Evolutionary conservation across 2,113 vertebrate genomes (phyloP).

Genomic region (Channa maculata): DNA sequence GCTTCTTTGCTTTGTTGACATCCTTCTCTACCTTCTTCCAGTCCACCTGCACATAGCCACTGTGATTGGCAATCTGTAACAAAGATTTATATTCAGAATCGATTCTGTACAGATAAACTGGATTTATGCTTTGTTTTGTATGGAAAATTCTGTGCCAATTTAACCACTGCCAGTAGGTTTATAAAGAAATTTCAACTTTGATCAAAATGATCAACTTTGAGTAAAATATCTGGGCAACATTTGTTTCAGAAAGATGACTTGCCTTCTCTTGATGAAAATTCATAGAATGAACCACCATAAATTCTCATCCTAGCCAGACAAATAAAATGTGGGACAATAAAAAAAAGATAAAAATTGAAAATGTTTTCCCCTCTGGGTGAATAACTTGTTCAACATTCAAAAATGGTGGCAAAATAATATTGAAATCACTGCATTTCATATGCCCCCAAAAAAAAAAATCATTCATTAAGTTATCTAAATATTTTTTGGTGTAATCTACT

Average conservation of each 20-base stretch:
- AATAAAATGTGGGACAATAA: neutral
- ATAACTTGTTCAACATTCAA: too few relatives aligned
- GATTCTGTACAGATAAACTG: neutral
- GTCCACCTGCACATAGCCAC: slow-evolving; percentile 96
- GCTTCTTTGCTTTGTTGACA: slow-evolving; percentile 97
- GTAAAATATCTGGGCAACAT: neutral
- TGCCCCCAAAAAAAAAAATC: too few relatives aligned
- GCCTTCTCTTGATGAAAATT: neutral
- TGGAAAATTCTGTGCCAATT: too few relatives aligned
- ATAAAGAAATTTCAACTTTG: too few relatives aligned
- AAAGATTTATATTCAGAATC: neutral
- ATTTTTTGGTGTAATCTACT: neutral
- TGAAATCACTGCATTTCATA: too few relatives aligned
- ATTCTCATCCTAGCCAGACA: neutral
- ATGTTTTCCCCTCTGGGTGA: too few relatives aligned
- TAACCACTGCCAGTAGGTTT: too few relatives aligned
- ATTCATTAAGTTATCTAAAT: too few relatives aligned
- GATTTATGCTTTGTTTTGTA: neutral
- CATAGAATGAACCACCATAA: neutral
- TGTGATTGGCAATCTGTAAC: slow-evolving; percentile 95
- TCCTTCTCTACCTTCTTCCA: slow-evolving; percentile 99
- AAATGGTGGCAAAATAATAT: too few relatives aligned
- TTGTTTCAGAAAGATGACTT: neutral
- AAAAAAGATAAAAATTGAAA: too few relatives aligned
- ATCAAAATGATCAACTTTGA: too few relatives aligned